phyloP scores from a whole-genome alignment of 1,140 invertebrate genomes.

The Centruroides sculpturatus region DNA sequence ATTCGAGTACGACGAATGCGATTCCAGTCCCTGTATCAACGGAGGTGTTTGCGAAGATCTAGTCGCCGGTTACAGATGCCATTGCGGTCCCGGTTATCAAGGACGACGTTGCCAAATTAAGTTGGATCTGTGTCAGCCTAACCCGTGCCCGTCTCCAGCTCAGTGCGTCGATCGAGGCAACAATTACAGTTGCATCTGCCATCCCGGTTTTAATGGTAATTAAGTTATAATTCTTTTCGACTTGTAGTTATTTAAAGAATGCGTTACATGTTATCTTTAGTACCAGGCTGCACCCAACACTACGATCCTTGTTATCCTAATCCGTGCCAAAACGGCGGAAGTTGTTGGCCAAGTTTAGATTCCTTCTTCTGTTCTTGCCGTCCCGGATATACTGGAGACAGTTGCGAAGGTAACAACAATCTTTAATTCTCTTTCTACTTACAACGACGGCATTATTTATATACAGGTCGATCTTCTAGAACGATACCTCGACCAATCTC shows the following conservation, averaged over 20 bases:
- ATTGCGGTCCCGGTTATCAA: conserved; percentile 31
- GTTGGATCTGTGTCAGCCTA: conserved; percentile 48
- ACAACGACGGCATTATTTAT: too few relatives aligned
- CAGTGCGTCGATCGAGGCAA: conserved; percentile 51
- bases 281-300: conserved; percentile 38
- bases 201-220: conserved; percentile 44
- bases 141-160: conserved; percentile 45
- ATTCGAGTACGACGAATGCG: conserved; percentile 30
- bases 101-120: conserved; percentile 30
- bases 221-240: not conserved
- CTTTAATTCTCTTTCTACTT: too few relatives aligned
- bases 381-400: conserved; percentile 55
- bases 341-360: conserved; percentile 56
- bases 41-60: conserved; percentile 20
- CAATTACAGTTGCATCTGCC: conserved; percentile 55
- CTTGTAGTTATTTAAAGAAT: too few relatives aligned
- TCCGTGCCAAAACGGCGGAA: conserved; percentile 57
- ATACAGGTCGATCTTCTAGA: conserved; percentile 18
- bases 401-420: conserved; percentile 46
- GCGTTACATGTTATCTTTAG: not conserved
- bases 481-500: conserved; percentile 3
- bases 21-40: conserved; percentile 40
- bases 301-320: conserved; percentile 51
- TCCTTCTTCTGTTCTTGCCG: conserved; percentile 57
- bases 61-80: conserved; percentile 30